A percentile compares a stretch with the other conserved stretches of the same genome.
Conservation (phyloP, 2,797 vertebrate genomes). For the Columba guinea region DNA sequence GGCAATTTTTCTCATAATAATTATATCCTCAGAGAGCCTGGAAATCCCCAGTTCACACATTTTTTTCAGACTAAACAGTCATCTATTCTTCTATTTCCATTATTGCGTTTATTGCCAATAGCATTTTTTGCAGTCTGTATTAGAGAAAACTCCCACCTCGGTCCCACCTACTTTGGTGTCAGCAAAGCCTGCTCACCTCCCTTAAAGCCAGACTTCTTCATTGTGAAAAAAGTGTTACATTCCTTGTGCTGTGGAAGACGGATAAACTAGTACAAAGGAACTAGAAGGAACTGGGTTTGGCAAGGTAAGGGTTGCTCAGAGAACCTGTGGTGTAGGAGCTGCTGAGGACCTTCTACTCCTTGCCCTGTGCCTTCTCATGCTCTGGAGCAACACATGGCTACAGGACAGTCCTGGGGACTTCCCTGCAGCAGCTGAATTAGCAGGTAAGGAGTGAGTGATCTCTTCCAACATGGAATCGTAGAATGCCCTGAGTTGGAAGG, state of each 20-base stretch:
- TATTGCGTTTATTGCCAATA: neutral
- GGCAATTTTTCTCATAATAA: neutral
- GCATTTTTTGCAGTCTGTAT: neutral
- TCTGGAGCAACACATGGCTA: neutral
- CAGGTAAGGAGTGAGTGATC: neutral
- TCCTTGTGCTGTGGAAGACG: neutral
- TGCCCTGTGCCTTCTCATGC: neutral
- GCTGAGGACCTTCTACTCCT: neutral
- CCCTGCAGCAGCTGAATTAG: neutral
- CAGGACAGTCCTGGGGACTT: neutral
- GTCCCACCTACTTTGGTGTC: neutral
- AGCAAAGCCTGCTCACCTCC: neutral
- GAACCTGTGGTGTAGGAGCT: neutral
- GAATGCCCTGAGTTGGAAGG: too few species aligned
- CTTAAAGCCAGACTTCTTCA: neutral
- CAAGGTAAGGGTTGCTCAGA: neutral
- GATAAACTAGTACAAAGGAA: neutral
- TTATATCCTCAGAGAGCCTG: neutral
- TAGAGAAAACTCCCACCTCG: neutral
- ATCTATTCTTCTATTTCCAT: neutral
- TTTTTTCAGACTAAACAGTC: slow-evolving; percentile 45
- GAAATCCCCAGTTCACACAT: neutral
- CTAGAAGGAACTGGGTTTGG: neutral
- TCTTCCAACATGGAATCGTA: neutral
- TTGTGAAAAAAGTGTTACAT: neutral